Percentiles rank a stretch among this genome's conserved stretches.
phyloP scores from a whole-genome alignment of 2,113 vertebrate species.

The Rhodinocichla rosea region DNA sequence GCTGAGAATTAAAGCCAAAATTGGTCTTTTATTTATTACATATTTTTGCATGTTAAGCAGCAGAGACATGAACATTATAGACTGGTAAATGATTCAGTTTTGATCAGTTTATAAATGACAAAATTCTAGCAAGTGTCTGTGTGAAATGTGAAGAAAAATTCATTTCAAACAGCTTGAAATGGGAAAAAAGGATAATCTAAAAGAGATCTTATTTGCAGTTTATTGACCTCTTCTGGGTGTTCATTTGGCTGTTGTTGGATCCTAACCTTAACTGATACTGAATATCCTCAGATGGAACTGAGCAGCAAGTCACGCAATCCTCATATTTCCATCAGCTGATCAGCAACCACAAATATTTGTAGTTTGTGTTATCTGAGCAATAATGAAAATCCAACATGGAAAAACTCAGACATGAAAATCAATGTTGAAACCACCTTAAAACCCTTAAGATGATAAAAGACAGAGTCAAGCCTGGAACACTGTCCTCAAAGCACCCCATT shows the following conservation, averaged over 20 bases:
- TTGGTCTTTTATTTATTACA: neutral
- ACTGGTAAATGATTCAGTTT: neutral
- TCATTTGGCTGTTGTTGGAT: constrained; percentile 1
- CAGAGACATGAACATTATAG: neutral
- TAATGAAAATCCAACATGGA: constrained; percentile 70
- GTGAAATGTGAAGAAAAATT: neutral
- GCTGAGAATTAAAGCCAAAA: neutral
- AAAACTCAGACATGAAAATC: constrained; percentile 72
- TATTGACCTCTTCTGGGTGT: neutral
- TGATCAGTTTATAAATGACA: neutral
- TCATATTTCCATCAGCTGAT: constrained; percentile 59
- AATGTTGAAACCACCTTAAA: constrained; percentile 74
- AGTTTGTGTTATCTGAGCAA: constrained; percentile 67
- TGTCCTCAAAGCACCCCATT: constrained; percentile 61
- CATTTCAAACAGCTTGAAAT: neutral
- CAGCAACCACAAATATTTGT: constrained; percentile 73
- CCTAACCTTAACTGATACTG: constrained; percentile 51
- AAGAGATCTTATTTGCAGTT: neutral
- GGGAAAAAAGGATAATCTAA: neutral
- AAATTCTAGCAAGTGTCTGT: neutral
- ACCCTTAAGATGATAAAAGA: constrained; percentile 66
- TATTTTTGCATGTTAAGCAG: neutral
- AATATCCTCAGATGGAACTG: constrained; percentile 12
- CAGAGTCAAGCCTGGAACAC: constrained; percentile 60
- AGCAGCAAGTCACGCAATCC: constrained; percentile 36